Base-by-base conservation (phyloP, 2,888 invertebrate genomes). In the Plagiodera versicolora region DNA sequence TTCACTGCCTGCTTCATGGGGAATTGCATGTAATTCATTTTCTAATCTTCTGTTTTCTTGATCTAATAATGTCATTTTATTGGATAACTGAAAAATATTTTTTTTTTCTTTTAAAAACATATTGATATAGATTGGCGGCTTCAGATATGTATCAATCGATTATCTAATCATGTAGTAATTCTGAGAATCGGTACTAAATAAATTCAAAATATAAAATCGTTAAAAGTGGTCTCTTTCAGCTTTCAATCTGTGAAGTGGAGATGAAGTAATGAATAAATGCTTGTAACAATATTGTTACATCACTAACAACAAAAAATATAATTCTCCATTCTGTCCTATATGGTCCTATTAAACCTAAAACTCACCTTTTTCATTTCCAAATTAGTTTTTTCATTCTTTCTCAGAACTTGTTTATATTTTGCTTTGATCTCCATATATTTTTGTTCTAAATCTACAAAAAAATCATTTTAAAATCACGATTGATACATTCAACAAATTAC, bases 11-110 rank as follows among this genome's bases (percentile, higher is more conserved):
- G 52, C 35, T 4, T 79, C 77, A 44, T 76, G 76, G 60, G 74
- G 74, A 44, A 73, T 73, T 11, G 74, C 67, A 24, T 78, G 78
- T 2, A 86, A 72, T 78, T 86, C 83, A 53, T 81, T 72, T 64
- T 77, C 72, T 3, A 80, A 64, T 18, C 74, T 73, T 17, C 66
- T 65, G 39, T 76, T 75, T 60, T 80, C 86, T 65, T 81, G 78
- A 72, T 84, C 81, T 50, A 86, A 73, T 19, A 71, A 66, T 56
- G 75, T 73, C 3, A 82, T 67, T 63, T 75, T 77, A 55, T 73
- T 74, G 19, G 77, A 75, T 10, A 81, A 68, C 81, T 82, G 49
- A 56, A 69, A 75, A 66, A 60, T 35, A 20, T n/a, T n/a, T n/a
- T n/a, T n/a, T n/a, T n/a, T n/a, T n/a, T n/a, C n/a, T n/a, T n/a